Base-by-base conservation (phyloP, 2,113 vertebrate species). In the Lynx canadensis region DNA sequence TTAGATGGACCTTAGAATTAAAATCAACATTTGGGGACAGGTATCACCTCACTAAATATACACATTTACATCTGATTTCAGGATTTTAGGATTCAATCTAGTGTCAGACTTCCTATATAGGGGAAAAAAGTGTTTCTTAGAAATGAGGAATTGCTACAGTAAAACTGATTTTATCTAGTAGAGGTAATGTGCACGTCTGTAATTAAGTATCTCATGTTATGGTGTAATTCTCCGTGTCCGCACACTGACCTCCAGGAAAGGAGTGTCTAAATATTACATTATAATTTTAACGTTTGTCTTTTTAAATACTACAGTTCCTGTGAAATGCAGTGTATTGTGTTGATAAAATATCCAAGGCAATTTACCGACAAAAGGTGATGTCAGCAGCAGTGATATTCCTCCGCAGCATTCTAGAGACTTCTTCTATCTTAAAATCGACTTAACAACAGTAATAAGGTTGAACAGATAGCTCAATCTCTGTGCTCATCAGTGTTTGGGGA, bases 401-500 rank as follows among this genome's bases (percentile, higher is more conserved):
- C 63, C 7, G 48, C 74, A 96, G 95, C 27, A 13, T 87, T 95
- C 23, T 38, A 71, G 73, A 91, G 25, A 95, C 29, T 69, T 94
- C 85, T 97, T 45, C 36, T 86, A 96, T 97, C 92, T 98, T 73
- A 65, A 96, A 94, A 98, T 97, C 1, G 3, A 98, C 94, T 97
- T 95, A 95, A 95, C 95, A 86, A 41, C 86, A 97, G 69, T 82
- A 94, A 82, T 94, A 85, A 96, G 69, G 21, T 91, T 92, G 90
- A 97, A 71, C 48, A 94, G 87, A 92, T 84, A 95, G 45, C 65
- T 95, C 87, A 68, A 81, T 92, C 90, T 96, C 83, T 25, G 41
- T 29, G 36, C 76, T 96, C 87, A 68, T 97, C 97, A 88, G 90
- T 92, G 87, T 94, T 88, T 81, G 69, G 69, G 69, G 52, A 95